Conservation (phyloP, 2,113 vertebrate genomes). For the Charadrius vociferus region DNA sequence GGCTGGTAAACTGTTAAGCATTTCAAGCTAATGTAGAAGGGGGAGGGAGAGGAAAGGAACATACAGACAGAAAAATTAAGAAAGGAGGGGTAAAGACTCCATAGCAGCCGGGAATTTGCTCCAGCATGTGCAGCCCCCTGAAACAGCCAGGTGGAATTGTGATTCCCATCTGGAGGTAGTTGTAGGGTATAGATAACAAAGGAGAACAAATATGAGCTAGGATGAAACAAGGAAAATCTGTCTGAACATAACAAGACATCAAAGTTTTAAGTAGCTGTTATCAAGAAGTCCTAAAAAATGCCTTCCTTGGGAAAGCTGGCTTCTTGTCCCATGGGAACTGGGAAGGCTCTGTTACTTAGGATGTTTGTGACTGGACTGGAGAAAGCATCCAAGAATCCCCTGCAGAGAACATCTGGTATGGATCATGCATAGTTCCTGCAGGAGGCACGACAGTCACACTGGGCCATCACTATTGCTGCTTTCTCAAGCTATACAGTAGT, state of each 20-base stretch:
- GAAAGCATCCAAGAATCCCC: constrained; percentile 3
- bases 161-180: background rate
- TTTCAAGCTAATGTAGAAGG: background rate
- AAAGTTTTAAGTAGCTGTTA: background rate
- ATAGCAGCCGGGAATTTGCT: background rate
- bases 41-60: background rate
- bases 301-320: background rate
- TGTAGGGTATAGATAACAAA: background rate
- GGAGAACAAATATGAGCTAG: background rate
- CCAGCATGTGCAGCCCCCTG: background rate
- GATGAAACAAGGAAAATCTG: background rate
- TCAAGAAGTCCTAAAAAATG: background rate
- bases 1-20: background rate
- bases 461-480: background rate
- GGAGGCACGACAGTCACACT: background rate
- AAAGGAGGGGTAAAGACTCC: background rate
- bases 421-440: background rate
- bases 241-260: background rate
- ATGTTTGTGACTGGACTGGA: background rate
- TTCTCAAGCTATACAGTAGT: background rate
- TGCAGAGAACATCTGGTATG: background rate
- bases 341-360: background rate
- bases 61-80: background rate
- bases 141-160: background rate
- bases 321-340: background rate